These are phyloP conservation scores for Toxotes chatareus DNA, from an alignment of 2,113 vertebrate genomes.

Conservation along the genomic window DNA sequence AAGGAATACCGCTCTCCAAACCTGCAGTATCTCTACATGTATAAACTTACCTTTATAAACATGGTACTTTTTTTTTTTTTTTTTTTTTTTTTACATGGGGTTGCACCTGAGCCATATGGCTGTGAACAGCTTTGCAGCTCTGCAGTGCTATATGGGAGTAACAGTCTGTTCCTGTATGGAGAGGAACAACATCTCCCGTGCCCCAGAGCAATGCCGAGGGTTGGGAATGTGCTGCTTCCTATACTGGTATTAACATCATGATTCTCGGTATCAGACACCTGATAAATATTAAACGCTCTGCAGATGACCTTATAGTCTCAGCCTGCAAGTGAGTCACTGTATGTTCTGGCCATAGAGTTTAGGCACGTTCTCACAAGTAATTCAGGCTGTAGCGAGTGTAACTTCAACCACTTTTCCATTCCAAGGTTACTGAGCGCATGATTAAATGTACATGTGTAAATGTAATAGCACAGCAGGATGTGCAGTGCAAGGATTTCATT, in stretches of 20 bases:
- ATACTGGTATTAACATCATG: slow-evolving; percentile 21
- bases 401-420: slow-evolving; percentile 13
- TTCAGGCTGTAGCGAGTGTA: neutral
- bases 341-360: neutral
- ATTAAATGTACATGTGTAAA: slow-evolving; percentile 56
- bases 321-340: slow-evolving; percentile 5
- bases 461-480: slow-evolving; percentile 21
- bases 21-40: too few species aligned
- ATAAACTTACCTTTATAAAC: neutral
- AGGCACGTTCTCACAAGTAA: slow-evolving; percentile 8
- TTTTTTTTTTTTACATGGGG: neutral
- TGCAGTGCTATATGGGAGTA: slow-evolving; percentile 13
- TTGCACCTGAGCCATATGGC: slow-evolving; percentile 36
- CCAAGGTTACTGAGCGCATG: neutral
- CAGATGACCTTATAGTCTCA: slow-evolving; percentile 23
- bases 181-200: slow-evolving; percentile 4
- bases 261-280: neutral
- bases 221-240: slow-evolving; percentile 28
- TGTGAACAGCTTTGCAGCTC: slow-evolving; percentile 19
- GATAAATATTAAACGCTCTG: slow-evolving; percentile 8
- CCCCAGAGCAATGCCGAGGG: slow-evolving; percentile 33
- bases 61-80: neutral
- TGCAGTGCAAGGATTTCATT: slow-evolving; percentile 38
- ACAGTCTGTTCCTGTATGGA: slow-evolving; percentile 10
- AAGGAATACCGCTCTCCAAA: neutral